Evolutionary conservation across 2,797 vertebrate genomes (phyloP).

Genomic region (Enteromius thamalakanensis): DNA sequence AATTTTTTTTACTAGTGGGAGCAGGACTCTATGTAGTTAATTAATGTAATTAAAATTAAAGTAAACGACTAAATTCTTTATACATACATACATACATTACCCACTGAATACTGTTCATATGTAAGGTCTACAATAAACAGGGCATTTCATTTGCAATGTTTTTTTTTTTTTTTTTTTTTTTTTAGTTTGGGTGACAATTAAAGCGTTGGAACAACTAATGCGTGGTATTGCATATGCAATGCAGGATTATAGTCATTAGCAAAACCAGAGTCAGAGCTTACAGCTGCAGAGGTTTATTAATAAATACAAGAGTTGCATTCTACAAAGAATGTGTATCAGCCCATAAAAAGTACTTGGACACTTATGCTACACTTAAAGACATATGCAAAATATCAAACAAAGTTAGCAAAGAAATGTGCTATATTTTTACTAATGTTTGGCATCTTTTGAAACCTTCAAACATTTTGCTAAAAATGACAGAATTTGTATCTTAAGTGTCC

Average conservation of each 20-base stretch:
- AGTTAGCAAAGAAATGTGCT: background rate
- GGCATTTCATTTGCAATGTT: background rate
- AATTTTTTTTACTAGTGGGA: background rate
- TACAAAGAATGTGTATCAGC: conserved; percentile 1
- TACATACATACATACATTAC: background rate
- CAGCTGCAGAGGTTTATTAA: background rate
- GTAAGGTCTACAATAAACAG: background rate
- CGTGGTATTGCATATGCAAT: background rate
- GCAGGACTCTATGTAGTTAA: too few species aligned
- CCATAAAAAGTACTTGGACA: background rate
- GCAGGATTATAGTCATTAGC: conserved; percentile 25
- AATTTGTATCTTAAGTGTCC: background rate
- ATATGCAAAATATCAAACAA: background rate
- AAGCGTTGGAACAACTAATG: background rate
- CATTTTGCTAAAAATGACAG: background rate
- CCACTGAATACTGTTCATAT: background rate
- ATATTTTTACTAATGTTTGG: background rate
- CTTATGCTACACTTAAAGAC: background rate
- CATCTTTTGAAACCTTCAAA: background rate
- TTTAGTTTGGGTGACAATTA: background rate
- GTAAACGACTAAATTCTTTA: too few species aligned
- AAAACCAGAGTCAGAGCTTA: conserved; percentile 12
- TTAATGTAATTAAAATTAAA: too few species aligned
- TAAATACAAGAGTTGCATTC: conserved; percentile 5
- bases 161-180: background rate